A percentile compares a stretch with the other conserved stretches of the same genome.
Evolutionary conservation across 2,888 invertebrate species (phyloP).

Genomic region (Polydrusus pterygomalis): DNA sequence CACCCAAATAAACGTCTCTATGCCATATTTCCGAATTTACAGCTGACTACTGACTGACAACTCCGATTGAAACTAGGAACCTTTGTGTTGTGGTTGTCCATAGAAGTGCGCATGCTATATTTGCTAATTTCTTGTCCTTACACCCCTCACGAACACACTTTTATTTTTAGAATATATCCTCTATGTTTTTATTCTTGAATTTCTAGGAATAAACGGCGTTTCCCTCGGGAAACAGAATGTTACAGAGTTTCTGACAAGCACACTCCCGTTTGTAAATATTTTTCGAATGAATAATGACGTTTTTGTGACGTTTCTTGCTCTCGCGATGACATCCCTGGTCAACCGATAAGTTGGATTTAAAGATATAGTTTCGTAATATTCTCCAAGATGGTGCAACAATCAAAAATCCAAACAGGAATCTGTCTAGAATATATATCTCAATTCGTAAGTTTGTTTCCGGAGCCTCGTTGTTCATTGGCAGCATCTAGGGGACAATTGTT

Average conservation of each 20-base stretch:
- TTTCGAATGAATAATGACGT: slow-evolving; percentile 32
- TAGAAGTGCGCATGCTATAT: slow-evolving; percentile 52
- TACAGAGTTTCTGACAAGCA: neutral
- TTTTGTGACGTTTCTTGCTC: slow-evolving; percentile 12
- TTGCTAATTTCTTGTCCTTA: slow-evolving; percentile 34
- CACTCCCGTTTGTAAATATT: slow-evolving; percentile 46
- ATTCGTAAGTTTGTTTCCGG: too few species aligned
- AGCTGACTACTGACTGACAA: slow-evolving; percentile 55
- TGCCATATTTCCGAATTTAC: slow-evolving; percentile 55
- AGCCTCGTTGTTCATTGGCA: too few species aligned
- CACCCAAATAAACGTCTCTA: slow-evolving; percentile 51
- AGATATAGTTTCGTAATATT: too few species aligned
- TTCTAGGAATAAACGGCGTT: neutral
- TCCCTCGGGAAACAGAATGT: neutral
- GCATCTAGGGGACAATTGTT: too few species aligned
- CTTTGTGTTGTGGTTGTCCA: slow-evolving; percentile 48
- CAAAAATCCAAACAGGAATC: too few species aligned
- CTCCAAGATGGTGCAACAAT: too few species aligned
- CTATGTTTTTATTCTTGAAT: neutral
- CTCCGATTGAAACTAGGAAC: slow-evolving; percentile 46
- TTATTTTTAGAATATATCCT: slow-evolving; percentile 12
- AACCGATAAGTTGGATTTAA: too few species aligned
- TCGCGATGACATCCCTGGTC: too few species aligned
- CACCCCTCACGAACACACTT: slow-evolving; percentile 5
- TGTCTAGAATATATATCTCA: too few species aligned